Percentiles rank a stretch among this genome's conserved stretches.
phyloP scores from a whole-genome alignment of 2,113 vertebrate species.

The Onychostoma macrolepis region DNA sequence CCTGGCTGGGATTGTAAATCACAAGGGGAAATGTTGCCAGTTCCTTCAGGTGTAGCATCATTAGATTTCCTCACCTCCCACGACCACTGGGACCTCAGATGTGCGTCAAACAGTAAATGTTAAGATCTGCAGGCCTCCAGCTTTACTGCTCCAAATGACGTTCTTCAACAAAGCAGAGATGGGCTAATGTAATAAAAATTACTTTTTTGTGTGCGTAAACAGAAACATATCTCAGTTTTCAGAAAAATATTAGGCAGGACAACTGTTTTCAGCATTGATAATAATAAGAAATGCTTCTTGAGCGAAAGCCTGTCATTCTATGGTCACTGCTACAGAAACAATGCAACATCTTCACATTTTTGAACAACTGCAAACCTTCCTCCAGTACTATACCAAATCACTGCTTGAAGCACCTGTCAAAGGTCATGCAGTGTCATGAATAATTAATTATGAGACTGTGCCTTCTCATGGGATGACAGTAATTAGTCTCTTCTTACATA shows the following conservation, averaged over 20 bases:
- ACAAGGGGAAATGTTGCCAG: constrained; percentile 34
- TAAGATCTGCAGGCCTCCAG: constrained; percentile 33
- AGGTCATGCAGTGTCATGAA: neutral
- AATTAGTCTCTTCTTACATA: neutral
- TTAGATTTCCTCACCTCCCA: constrained; percentile 9
- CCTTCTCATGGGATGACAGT: neutral
- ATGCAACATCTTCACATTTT: neutral
- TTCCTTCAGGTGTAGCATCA: constrained; percentile 45
- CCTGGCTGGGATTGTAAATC: constrained; percentile 14
- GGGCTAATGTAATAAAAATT: neutral
- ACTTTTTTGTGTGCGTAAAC: no score
- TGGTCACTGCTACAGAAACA: neutral
- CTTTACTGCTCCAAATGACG: neutral
- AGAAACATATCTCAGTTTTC: no score
- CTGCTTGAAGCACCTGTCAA: constrained; percentile 1
- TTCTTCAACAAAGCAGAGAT: neutral
- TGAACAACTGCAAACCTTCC: neutral
- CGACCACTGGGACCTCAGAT: constrained; percentile 32
- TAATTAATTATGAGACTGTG: neutral
- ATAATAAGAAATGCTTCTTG: no score
- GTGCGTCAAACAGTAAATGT: constrained; percentile 60
- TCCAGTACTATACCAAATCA: neutral
- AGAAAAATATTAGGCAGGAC: no score
- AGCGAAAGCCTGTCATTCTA: neutral
- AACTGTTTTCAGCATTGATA: no score